Evolutionary conservation across 2,888 invertebrate species (phyloP), one percentile per base, ranked within the genome.

Genomic region (Corbicula japonica): DNA sequence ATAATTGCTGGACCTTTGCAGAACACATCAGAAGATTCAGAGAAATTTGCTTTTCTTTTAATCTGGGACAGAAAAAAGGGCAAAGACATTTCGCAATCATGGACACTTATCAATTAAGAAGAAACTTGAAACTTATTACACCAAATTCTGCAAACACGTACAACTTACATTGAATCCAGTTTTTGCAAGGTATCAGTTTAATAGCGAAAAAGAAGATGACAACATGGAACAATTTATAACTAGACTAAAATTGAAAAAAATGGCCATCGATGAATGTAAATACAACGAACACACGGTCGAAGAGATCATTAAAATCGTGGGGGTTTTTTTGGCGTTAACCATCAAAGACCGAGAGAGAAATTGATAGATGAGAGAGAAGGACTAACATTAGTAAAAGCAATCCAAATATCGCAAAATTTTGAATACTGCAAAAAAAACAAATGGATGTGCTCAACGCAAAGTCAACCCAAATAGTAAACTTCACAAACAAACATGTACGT

Each of bases 131-230:
- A 70, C 70, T 8, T 70, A 28, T 50, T 61, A 21, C 23, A 12
- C 28, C n/a, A 48, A 41, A 30, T 70, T 70, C 30, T 30, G 23
- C 15, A 70, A 70, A 23, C 52, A 60, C 15, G 50, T 61, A 5
- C 50, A 61, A 50, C 70, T 50, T 3, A 60, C 32, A 35, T 21
- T 70, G 46, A 70, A 70, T 30, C 70, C 70, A 48, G 23, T 70
- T 1, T 70, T 70, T 50, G 70, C 60, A 12, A 60, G 70, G 34
- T 70, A 50, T 18, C 32, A 70, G 50, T 60, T 70, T 32, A 48
- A 34, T 26, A 70, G 50, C 26, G 48, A 48, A 60, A 50, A 23
- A 18, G 38, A 61, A 50, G 26, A 32, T 18, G 54, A 72, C n/a
- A 62, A 21, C 41, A 60, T 70, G 2, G 60, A 70, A n/a, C 32